Conservation (phyloP, 2,797 vertebrate species). For the Parauchenoglanis ngamensis region DNA sequence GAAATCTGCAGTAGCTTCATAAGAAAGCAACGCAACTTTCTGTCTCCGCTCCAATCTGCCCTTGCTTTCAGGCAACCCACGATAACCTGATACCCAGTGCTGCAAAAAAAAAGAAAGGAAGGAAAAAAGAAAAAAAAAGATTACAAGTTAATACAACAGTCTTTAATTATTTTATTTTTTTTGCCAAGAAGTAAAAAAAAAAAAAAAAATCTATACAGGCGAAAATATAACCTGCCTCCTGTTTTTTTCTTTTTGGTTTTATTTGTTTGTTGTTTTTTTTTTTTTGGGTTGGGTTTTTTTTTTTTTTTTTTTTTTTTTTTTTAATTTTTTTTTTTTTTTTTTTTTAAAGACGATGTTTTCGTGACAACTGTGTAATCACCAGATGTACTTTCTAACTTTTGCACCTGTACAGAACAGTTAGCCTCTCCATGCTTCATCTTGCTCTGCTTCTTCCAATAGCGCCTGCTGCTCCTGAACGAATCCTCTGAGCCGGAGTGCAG, state of each 20-base stretch:
- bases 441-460: slow-evolving; percentile 57
- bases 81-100: slow-evolving; percentile 37
- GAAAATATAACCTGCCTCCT: slow-evolving; percentile 56
- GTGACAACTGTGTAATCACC: slow-evolving; percentile 70
- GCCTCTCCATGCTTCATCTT: slow-evolving; percentile 57
- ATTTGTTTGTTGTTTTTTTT: background rate
- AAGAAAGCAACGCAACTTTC: slow-evolving; percentile 54
- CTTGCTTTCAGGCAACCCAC: slow-evolving; percentile 41
- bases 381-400: slow-evolving; percentile 83
- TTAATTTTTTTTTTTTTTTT: slow-evolving; percentile 59
- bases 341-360: slow-evolving; percentile 67
- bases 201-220: slow-evolving; percentile 31
- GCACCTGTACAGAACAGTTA: slow-evolving; percentile 73
- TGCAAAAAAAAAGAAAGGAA: slow-evolving; percentile 26
- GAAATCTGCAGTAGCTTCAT: slow-evolving; percentile 70
- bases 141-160: background rate
- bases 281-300: background rate
- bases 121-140: background rate
- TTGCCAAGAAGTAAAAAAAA: slow-evolving; percentile 46
- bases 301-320: slow-evolving; percentile 59
- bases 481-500: slow-evolving; percentile 23
- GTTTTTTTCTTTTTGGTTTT: background rate
- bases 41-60: slow-evolving; percentile 55
- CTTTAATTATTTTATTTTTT: slow-evolving; percentile 31
- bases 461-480: slow-evolving; percentile 31